Evolutionary conservation across 1,140 invertebrate genomes (phyloP).

Genomic region (Pseudoatta argentina): DNA sequence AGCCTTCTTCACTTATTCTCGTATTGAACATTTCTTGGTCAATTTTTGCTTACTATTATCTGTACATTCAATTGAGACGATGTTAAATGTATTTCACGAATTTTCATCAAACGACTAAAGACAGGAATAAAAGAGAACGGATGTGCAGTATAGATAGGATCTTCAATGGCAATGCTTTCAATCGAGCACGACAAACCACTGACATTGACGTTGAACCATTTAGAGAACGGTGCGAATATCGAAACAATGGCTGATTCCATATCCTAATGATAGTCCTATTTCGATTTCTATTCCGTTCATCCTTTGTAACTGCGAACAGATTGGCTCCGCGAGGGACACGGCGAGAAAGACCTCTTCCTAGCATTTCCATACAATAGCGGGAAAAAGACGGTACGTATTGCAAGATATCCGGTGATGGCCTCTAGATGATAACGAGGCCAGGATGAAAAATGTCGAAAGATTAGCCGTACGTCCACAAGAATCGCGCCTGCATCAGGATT

Average conservation of each 20-base stretch:
- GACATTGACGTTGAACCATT: conserved; percentile 60
- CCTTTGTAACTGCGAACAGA: conserved; percentile 33
- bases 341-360: conserved; percentile 67
- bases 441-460: conserved; percentile 72
- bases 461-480: conserved; percentile 52
- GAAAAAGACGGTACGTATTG: conserved; percentile 78
- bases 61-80: background rate
- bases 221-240: conserved; percentile 38
- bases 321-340: conserved; percentile 31
- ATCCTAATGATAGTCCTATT: conserved; percentile 41
- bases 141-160: background rate
- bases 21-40: too few species aligned
- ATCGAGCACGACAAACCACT: conserved; percentile 20
- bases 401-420: conserved; percentile 81
- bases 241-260: conserved; percentile 37
- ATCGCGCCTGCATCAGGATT: conserved; percentile 46
- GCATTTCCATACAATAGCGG: conserved; percentile 83
- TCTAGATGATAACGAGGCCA: conserved; percentile 75
- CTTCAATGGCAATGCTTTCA: conserved; percentile 14
- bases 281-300: conserved; percentile 48
- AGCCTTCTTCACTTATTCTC: too few species aligned
- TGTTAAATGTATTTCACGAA: background rate
- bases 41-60: too few species aligned
- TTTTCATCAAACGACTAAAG: background rate
- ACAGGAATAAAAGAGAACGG: background rate